These are phyloP conservation scores for Crenuchus spilurus DNA, from an alignment of 2,797 vertebrate genomes.

Conservation along the genomic window DNA sequence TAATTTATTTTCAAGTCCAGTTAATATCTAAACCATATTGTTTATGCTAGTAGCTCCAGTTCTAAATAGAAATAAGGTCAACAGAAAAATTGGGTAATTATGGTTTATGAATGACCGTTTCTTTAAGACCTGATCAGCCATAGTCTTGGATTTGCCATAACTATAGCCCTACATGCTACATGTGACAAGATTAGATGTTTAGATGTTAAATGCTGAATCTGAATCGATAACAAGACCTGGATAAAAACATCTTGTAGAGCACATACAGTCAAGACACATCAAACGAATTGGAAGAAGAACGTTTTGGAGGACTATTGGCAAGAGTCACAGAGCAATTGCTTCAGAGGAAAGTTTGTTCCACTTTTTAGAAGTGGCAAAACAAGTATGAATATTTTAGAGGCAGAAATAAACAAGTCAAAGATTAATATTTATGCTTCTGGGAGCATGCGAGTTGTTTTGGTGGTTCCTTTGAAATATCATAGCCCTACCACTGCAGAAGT, in stretches of 20 bases:
- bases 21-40: too few relatives aligned
- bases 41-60: too few relatives aligned
- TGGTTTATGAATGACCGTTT: too few relatives aligned
- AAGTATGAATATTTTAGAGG: constrained; percentile 78
- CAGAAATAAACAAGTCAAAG: constrained; percentile 76
- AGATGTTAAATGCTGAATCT: not conserved
- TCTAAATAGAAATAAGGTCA: too few relatives aligned
- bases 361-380: constrained; percentile 73
- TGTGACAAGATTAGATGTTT: not conserved
- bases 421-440: constrained; percentile 78
- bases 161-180: not conserved
- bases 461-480: constrained; percentile 69
- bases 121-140: too few relatives aligned
- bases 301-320: constrained; percentile 53
- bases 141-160: too few relatives aligned
- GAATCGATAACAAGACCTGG: constrained; percentile 1
- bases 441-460: constrained; percentile 67
- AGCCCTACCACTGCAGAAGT: constrained; percentile 63
- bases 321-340: constrained; percentile 55
- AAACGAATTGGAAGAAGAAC: constrained; percentile 68
- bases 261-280: constrained; percentile 62
- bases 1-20: too few relatives aligned
- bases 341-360: constrained; percentile 70
- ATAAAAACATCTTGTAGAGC: constrained; percentile 33
- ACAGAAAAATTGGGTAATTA: too few relatives aligned